Percentiles rank a stretch among this genome's conserved stretches.
Conservation (phyloP, 1,140 invertebrate genomes). For the Pentalonia nigronervosa region DNA sequence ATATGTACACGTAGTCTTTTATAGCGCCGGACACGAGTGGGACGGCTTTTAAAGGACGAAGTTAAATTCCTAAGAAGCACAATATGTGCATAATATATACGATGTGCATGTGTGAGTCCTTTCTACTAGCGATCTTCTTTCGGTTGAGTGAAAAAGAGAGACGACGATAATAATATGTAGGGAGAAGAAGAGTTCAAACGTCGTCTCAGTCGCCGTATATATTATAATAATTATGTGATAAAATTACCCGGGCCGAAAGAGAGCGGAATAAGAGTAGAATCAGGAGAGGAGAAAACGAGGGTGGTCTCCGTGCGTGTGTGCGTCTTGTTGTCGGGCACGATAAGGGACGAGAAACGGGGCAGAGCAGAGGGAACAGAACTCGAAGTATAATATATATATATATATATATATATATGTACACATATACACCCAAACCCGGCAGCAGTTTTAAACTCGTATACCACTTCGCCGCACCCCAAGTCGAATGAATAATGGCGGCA, state of each 20-base stretch:
- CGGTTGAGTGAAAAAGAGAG: background rate
- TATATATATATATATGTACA: background rate
- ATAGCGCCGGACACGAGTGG: background rate
- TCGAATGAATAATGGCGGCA: constrained; percentile 50
- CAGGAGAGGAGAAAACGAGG: background rate
- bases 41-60: background rate
- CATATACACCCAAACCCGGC: constrained; percentile 3
- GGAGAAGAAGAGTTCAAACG: constrained; percentile 50
- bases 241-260: constrained; percentile 22
- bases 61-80: background rate
- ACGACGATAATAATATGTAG: background rate
- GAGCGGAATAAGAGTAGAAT: background rate
- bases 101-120: background rate
- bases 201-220: constrained; percentile 30
- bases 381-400: background rate
- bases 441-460: constrained; percentile 46
- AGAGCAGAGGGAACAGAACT: background rate
- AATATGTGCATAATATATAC: background rate
- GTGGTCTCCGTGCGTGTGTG: background rate
- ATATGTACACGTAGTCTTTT: background rate
- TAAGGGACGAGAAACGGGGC: background rate
- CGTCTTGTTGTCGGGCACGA: background rate
- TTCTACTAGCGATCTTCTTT: background rate
- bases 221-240: constrained; percentile 32
- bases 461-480: constrained; percentile 18